Conservation (phyloP, 2,113 vertebrate genomes). For the Sula dactylatra region DNA sequence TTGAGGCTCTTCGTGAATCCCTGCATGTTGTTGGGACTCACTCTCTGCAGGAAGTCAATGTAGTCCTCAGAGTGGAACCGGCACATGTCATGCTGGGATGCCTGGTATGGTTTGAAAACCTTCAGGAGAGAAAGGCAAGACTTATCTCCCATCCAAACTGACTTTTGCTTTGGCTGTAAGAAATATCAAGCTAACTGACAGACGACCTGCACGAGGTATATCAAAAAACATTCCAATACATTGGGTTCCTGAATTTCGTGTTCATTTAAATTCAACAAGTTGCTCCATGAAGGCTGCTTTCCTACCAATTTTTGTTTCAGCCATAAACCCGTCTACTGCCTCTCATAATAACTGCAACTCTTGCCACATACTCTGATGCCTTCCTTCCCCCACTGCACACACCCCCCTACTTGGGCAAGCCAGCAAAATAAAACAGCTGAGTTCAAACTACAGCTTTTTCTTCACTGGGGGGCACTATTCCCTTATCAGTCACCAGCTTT, state of each 20-base stretch:
- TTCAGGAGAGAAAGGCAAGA: conserved; percentile 49
- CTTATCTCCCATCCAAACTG: background rate
- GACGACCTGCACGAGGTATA: accelerated
- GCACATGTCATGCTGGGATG: conserved; percentile 98
- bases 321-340: background rate
- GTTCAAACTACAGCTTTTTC: background rate
- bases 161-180: accelerated
- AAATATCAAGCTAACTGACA: background rate
- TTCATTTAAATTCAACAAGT: background rate
- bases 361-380: no score
- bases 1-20: conserved; percentile 99
- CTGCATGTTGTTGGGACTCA: conserved; percentile 99
- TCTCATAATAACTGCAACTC: background rate
- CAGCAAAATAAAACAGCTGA: background rate
- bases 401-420: accelerated
- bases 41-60: conserved; percentile 97
- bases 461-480: background rate
- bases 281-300: background rate
- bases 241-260: accelerated
- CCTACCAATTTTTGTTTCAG: background rate
- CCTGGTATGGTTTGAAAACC: conserved; percentile 98
- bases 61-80: conserved; percentile 98
- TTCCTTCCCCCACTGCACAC: background rate
- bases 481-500: background rate
- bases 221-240: accelerated